These are phyloP conservation scores for Hiodon tergisus DNA, from an alignment of 2,113 vertebrate species.

Conservation along the genomic window DNA sequence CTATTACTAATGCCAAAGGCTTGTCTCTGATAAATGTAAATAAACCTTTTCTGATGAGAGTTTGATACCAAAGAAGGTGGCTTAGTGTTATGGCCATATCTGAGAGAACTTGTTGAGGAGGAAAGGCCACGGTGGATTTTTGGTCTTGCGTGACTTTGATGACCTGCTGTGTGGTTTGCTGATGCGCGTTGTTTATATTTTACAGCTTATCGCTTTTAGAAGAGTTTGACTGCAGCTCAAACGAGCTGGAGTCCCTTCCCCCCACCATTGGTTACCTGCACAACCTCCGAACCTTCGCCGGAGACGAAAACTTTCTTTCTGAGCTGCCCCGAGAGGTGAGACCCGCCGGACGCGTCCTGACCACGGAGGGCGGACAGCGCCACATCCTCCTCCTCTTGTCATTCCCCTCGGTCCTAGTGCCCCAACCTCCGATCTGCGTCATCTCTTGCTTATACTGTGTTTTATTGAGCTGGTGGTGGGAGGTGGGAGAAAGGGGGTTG, in stretches of 20 bases:
- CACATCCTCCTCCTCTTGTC: too few species aligned
- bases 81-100: too few species aligned
- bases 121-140: slow-evolving; percentile 8
- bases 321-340: slow-evolving; percentile 91
- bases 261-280: slow-evolving; percentile 89
- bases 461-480: too few species aligned
- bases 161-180: not conserved
- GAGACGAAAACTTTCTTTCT: slow-evolving; percentile 92
- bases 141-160: not conserved
- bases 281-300: slow-evolving; percentile 86
- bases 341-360: not conserved
- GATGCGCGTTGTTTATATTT: slow-evolving; percentile 16
- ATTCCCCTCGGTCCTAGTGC: too few species aligned
- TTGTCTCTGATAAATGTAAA: too few species aligned
- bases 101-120: not conserved
- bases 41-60: too few species aligned
- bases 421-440: too few species aligned
- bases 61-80: too few species aligned
- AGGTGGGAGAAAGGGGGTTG: too few species aligned
- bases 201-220: slow-evolving; percentile 89
- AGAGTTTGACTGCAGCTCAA: slow-evolving; percentile 97
- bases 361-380: too few species aligned
- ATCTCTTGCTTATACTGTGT: too few species aligned
- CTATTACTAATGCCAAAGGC: too few species aligned
- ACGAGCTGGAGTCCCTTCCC: slow-evolving; percentile 89